A percentile compares a stretch with the other conserved stretches of the same genome.
phyloP scores from a whole-genome alignment of 2,113 vertebrate genomes.

The Eretmochelys imbricata region DNA sequence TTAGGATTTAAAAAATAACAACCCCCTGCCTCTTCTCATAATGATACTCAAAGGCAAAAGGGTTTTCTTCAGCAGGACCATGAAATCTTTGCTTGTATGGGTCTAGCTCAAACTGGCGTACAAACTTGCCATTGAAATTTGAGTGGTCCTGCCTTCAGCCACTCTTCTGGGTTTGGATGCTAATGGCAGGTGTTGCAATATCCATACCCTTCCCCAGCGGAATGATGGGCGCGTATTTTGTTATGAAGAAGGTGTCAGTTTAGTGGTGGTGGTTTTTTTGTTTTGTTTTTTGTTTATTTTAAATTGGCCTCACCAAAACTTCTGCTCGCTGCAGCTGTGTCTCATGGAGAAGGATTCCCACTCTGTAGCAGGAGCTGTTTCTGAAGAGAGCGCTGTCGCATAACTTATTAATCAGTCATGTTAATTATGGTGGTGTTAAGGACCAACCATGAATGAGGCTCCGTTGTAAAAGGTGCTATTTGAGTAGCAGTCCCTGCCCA shows the following conservation, averaged over 20 bases:
- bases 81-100: not conserved
- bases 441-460: not conserved
- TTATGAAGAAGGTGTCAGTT: not conserved
- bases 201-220: not conserved
- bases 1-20: not conserved
- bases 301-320: not conserved
- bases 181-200: not conserved
- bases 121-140: not conserved
- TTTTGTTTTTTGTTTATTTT: not conserved
- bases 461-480: not conserved
- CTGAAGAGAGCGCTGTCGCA: not conserved
- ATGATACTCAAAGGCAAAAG: not conserved
- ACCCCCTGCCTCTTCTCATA: not conserved
- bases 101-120: fast-evolving
- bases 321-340: not conserved
- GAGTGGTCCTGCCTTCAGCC: not conserved
- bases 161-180: not conserved
- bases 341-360: not conserved
- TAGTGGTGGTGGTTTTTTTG: too few species aligned
- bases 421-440: not conserved
- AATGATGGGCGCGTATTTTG: not conserved
- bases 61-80: not conserved
- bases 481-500: not conserved
- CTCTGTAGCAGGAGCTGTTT: not conserved
- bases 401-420: not conserved